These are phyloP conservation scores for Toxostoma redivivum DNA, from an alignment of 2,113 vertebrate genomes.

Conservation along the genomic window DNA sequence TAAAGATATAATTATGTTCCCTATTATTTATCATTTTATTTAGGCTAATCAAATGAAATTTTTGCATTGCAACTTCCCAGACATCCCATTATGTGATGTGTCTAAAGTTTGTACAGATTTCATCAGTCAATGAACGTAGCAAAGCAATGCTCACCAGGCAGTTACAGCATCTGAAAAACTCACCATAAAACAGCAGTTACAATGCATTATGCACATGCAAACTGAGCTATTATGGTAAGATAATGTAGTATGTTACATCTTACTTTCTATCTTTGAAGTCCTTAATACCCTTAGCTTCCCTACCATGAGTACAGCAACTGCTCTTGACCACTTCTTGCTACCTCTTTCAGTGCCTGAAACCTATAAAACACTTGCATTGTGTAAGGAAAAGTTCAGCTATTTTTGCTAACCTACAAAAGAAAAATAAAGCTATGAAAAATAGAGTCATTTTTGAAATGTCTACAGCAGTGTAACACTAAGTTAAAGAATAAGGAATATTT, in stretches of 20 bases:
- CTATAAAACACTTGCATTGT: background rate
- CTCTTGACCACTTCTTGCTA: background rate
- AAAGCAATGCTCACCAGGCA: background rate
- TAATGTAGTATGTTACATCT: background rate
- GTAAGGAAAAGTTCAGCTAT: background rate
- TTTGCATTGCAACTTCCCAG: background rate
- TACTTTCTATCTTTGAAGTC: background rate
- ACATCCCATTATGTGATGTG: background rate
- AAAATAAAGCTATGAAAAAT: background rate
- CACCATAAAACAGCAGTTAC: background rate
- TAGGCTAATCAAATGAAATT: background rate
- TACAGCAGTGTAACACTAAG: background rate
- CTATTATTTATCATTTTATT: background rate
- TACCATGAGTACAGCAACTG: background rate
- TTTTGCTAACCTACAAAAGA: background rate
- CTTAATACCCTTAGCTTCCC: background rate
- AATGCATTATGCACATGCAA: background rate
- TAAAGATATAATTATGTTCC: background rate
- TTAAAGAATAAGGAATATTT: background rate
- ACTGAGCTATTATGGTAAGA: background rate
- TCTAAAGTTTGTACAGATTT: background rate
- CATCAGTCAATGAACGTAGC: background rate
- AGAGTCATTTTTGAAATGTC: background rate
- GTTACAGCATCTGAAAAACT: background rate
- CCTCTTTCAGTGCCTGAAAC: background rate